Evolutionary conservation across 1,140 invertebrate genomes (phyloP).

Genomic region (Zophobas atratus): DNA sequence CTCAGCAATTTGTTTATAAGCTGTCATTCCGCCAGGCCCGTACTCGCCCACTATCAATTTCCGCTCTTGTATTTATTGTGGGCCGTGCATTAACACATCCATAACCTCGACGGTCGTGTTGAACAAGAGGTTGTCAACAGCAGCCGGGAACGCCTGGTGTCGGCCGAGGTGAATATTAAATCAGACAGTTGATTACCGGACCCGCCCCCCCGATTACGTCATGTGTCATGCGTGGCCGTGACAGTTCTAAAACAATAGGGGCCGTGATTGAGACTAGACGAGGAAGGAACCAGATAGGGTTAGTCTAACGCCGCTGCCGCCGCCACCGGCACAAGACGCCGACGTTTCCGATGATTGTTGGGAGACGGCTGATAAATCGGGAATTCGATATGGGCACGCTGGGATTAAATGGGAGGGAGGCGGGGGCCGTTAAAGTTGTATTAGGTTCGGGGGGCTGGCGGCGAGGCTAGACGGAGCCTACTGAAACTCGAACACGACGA

Average conservation of each 20-base stretch:
- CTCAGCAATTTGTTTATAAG: too few species aligned
- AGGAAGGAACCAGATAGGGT: slow-evolving; percentile 51
- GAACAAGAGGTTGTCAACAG: slow-evolving; percentile 64
- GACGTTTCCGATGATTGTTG: too few species aligned
- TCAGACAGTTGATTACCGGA: slow-evolving; percentile 66
- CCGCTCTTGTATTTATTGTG: slow-evolving; percentile 53
- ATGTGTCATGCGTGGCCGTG: slow-evolving; percentile 64
- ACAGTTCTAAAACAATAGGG: slow-evolving; percentile 64
- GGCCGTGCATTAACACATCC: slow-evolving; percentile 56
- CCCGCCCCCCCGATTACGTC: slow-evolving; percentile 66
- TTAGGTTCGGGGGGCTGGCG: too few species aligned
- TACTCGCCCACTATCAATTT: too few species aligned
- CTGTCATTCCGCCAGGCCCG: too few species aligned
- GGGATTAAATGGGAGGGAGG: too few species aligned
- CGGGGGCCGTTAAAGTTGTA: too few species aligned
- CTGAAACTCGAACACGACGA: too few species aligned
- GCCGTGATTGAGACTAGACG: slow-evolving; percentile 61
- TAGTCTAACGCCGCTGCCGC: slow-evolving; percentile 43
- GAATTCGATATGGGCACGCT: too few species aligned
- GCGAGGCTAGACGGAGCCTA: too few species aligned
- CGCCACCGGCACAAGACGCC: too few species aligned
- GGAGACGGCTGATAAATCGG: too few species aligned
- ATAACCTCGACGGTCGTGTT: slow-evolving; percentile 58
- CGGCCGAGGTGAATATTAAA: slow-evolving; percentile 66
- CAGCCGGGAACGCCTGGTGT: slow-evolving; percentile 60